A percentile compares a stretch with the other conserved stretches of the same genome.
Evolutionary conservation across 1,140 invertebrate genomes (phyloP).

Genomic region (Leguminivora glycinivorella): DNA sequence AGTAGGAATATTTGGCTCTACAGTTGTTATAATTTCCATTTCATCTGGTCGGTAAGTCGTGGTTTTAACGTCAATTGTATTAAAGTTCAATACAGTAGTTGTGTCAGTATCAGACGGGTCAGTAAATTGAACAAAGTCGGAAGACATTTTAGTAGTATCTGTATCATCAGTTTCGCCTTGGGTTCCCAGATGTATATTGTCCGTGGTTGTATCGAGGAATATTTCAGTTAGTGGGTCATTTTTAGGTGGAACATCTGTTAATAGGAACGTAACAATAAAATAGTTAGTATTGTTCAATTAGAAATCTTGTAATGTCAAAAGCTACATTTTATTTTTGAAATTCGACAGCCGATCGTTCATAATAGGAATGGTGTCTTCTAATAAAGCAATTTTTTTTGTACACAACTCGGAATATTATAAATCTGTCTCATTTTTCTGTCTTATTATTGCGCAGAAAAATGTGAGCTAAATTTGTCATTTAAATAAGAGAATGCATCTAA

Average conservation of each 20-base stretch:
- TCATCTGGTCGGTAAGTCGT: background rate
- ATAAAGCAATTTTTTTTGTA: too few species aligned
- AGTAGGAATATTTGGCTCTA: background rate
- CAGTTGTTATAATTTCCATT: background rate
- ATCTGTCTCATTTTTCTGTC: too few species aligned
- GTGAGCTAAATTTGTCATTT: too few species aligned
- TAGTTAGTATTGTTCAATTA: slow-evolving; percentile 43
- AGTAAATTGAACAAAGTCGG: background rate
- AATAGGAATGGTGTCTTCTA: too few species aligned
- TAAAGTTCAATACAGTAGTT: background rate
- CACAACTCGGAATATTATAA: too few species aligned
- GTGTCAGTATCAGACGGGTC: too few species aligned
- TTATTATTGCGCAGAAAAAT: too few species aligned
- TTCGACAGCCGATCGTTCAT: too few species aligned
- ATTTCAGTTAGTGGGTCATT: slow-evolving; percentile 73
- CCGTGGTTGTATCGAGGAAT: slow-evolving; percentile 55
- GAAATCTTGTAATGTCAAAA: background rate
- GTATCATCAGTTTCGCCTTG: slow-evolving; percentile 34
- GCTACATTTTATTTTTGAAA: background rate
- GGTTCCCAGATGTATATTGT: slow-evolving; percentile 35
- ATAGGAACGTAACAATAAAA: slow-evolving; percentile 66
- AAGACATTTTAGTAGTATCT: slow-evolving; percentile 24
- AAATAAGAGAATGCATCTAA: too few species aligned
- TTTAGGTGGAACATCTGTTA: slow-evolving; percentile 75
- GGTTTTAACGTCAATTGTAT: background rate